Evolutionary conservation across 2,113 vertebrate genomes (phyloP), one percentile per base, ranked within the genome.

Genomic region (Anarrhichthys ocellatus): DNA sequence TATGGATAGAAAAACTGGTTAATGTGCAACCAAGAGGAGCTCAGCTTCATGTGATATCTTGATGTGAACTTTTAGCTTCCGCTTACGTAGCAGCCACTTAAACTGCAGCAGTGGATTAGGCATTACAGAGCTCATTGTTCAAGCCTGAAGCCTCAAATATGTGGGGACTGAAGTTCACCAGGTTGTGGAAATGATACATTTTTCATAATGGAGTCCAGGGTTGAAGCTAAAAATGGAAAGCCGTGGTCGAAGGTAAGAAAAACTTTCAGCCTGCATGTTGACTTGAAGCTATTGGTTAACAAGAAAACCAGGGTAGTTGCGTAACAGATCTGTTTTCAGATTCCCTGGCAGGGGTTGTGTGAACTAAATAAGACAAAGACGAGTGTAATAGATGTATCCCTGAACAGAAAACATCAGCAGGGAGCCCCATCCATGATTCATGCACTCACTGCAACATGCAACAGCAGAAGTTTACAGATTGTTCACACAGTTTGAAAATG

Each of bases 11-110:
- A 84, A 71, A 27, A 68, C 64, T 75, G 65, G 94, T 95, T 94
- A 94, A 95, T 93, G 84, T 89, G 75, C 89, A 92, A 93, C 93
- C 76, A 58, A 63, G 75, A 52, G 62, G 50, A 64, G 40, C 70
- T 88, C 64, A 64, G 72, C 52, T 81, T 82, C 89, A 86, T 89
- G 88, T 88, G 84, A 90, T 88, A 86, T 88, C 74, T 90, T 64
- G 70, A 75, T 72, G 84, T 82, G 88, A 90, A 89, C 85, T 82
- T 88, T 92, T 85, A 58, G 84, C 88, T 88, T 84, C 79, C 69
- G 68, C 84, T 91, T 86, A 81, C 69, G 46, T 80, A 76, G 91
- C 88, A 81, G 70, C 42, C 66, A 36, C 76, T 76, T 81, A n/a
- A 82, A 86, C 77, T 80, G 84, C 76, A 75, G 73, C 69, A 24